phyloP scores from a whole-genome alignment of 2,797 vertebrate species.

The Spea hammondii region DNA sequence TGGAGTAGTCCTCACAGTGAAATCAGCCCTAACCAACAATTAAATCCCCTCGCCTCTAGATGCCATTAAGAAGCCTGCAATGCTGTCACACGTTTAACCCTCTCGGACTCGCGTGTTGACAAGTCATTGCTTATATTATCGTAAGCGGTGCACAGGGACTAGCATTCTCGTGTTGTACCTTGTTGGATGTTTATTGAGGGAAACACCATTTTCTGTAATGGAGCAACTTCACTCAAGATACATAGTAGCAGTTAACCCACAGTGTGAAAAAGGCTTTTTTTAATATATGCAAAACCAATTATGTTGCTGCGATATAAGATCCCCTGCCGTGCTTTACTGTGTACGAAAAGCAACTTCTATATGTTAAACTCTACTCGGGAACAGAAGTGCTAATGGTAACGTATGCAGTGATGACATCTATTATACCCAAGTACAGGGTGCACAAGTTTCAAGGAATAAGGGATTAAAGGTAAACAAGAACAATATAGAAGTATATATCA shows the following conservation, averaged over 20 bases:
- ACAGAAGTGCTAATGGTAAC: slow-evolving; percentile 35
- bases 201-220: neutral
- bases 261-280: slow-evolving; percentile 41
- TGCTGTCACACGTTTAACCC: slow-evolving; percentile 41
- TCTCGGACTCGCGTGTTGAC: neutral
- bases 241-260: slow-evolving; percentile 39
- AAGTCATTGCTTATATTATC: neutral
- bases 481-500: no score
- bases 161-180: no score
- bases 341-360: slow-evolving; percentile 23
- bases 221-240: slow-evolving; percentile 32
- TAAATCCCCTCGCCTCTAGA: slow-evolving; percentile 43
- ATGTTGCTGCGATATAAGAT: slow-evolving; percentile 35
- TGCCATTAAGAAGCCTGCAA: slow-evolving; percentile 36
- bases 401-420: neutral
- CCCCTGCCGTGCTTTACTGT: slow-evolving; percentile 46
- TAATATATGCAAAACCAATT: slow-evolving; percentile 40
- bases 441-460: no score
- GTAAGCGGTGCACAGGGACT: neutral
- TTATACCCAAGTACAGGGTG: no score
- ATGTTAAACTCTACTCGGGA: slow-evolving; percentile 42
- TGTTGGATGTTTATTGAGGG: neutral
- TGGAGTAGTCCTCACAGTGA: slow-evolving; percentile 39
- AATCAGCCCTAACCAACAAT: slow-evolving; percentile 45
- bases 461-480: no score